Base-by-base conservation (phyloP, 37 sponge, comb jelly and placozoan genomes). In the Bolinopsis microptera region DNA sequence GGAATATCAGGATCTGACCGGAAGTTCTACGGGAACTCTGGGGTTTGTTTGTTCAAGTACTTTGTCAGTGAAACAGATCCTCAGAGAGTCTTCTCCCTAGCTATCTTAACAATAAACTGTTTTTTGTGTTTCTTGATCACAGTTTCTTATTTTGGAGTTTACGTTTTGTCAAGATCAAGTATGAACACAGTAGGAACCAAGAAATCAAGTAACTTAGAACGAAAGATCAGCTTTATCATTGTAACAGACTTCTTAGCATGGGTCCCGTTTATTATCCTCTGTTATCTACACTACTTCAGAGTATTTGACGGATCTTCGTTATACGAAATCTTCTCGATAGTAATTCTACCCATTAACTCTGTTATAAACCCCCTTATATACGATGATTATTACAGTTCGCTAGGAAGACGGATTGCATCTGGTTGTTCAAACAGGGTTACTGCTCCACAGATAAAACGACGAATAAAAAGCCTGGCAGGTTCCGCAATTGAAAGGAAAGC, bases 21-120 rank as follows among this genome's bases (percentile, higher is more conserved):
- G 23, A 35, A 18, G 23, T 82, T 82, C 37, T 82, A 82, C 30
- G 83, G 83, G 8, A 82, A 82, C 38, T 24, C 35, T 3, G 83
- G 83, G 8, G 35, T 32, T 2, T 82, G 83, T 36, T 82, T 82
- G 38, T 82, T 82, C 83, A 82, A 82, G 23, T 82, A 82, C 23
- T 82, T 82, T 82, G 83, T 82, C 38, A 18, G 30, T 31, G 3
- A 35, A 31, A 13, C 24, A 9, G 83, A 82, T 31, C 83, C 83
- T 23, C 83, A 82, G 37, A 35, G 30, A 23, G 5, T 82, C 8
- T 82, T 35, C 23, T 35, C 83, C 35, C 30, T 24, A 5, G 83
- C 38, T 34, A 35, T 82, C 38, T 36, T 82, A 31, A 23, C 38
- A 36, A 34, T 35, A 3, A 82, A 82, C 38, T 31, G 22, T 32